Evolutionary conservation across 2,888 invertebrate genomes (phyloP).

Genomic region (Hypena proboscidalis): DNA sequence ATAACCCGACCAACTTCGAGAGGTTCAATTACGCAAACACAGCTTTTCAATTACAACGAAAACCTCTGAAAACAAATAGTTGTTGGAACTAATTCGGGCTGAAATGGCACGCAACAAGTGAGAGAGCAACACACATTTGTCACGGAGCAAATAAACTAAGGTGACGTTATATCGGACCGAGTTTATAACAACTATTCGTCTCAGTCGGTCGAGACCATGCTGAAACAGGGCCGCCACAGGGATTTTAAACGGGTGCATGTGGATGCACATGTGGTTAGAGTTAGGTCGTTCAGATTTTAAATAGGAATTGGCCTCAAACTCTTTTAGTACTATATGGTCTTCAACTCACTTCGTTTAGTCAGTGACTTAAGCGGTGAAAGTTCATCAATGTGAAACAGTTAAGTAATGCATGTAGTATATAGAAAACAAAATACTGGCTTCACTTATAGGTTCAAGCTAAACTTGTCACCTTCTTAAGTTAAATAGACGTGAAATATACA

Average conservation of each 20-base stretch:
- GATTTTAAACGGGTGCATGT: background rate
- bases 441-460: too few relatives aligned
- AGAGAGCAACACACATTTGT: slow-evolving; percentile 39
- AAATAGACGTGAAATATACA: too few relatives aligned
- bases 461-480: too few relatives aligned
- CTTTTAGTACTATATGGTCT: slow-evolving; percentile 3
- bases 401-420: too few relatives aligned
- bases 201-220: slow-evolving; percentile 30
- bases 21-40: slow-evolving; percentile 1
- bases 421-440: too few relatives aligned
- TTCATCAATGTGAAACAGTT: too few relatives aligned
- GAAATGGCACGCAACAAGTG: slow-evolving; percentile 40
- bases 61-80: slow-evolving; percentile 15
- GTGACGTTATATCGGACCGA: slow-evolving; percentile 33
- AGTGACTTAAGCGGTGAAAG: too few relatives aligned
- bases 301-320: too few relatives aligned
- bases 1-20: background rate
- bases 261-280: background rate
- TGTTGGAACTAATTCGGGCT: slow-evolving; percentile 19
- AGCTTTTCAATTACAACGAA: slow-evolving; percentile 5
- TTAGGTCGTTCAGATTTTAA: too few relatives aligned
- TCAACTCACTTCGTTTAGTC: too few relatives aligned
- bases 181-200: slow-evolving; percentile 49
- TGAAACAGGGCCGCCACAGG: slow-evolving; percentile 27
- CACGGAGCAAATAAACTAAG: slow-evolving; percentile 40